Conservation (phyloP, 2,888 invertebrate species). For the Macrophya annulata region DNA sequence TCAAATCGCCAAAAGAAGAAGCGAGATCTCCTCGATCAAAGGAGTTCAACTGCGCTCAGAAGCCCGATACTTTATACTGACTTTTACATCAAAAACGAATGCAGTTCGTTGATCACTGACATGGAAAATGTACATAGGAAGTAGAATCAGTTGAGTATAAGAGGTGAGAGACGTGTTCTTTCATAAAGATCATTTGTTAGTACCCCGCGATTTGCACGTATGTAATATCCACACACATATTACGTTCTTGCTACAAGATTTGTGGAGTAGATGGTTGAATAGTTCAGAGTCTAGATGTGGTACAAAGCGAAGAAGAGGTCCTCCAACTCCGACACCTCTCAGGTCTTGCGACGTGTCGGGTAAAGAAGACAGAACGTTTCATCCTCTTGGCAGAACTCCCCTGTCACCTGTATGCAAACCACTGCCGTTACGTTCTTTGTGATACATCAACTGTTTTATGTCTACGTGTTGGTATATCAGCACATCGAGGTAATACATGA, state of each 20-base stretch:
- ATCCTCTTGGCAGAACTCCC: constrained; percentile 36
- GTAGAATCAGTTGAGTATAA: not conserved
- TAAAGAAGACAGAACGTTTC: constrained; percentile 43
- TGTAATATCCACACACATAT: not conserved
- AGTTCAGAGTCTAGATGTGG: constrained; percentile 31
- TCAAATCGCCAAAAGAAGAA: not conserved
- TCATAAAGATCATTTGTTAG: constrained; percentile 34
- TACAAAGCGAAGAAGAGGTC: constrained; percentile 37
- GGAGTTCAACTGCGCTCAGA: not conserved
- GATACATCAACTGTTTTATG: constrained; percentile 34
- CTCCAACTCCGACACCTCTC: constrained; percentile 14
- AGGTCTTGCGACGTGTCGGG: constrained; percentile 10
- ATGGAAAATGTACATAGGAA: not conserved
- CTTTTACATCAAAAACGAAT: not conserved
- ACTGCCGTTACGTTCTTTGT: constrained; percentile 33
- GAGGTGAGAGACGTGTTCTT: constrained; percentile 1
- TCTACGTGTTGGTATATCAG: not conserved
- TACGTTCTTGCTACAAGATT: constrained; percentile 16
- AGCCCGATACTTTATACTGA: not conserved
- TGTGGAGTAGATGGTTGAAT: constrained; percentile 19
- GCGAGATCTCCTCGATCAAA: not conserved
- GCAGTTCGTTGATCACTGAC: constrained; percentile 32
- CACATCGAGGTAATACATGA: not conserved
- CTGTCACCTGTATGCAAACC: constrained; percentile 35
- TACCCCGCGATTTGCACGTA: not conserved